Conservation (phyloP, 2,113 vertebrate genomes). For the Edolisoma coerulescens region DNA sequence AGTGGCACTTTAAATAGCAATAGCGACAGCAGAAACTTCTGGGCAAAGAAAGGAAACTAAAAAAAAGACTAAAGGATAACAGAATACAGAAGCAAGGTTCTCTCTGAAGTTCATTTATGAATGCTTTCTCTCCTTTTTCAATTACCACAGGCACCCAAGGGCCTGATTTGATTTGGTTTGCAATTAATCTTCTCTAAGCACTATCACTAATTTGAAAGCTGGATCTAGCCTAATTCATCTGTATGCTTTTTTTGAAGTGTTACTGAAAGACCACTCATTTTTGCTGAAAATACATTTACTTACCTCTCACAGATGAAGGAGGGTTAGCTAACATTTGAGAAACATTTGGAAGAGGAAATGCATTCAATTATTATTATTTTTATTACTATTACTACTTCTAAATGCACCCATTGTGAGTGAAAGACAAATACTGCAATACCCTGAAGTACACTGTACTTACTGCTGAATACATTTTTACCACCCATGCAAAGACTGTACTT, state of each 20-base stretch:
- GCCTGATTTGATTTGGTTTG: background rate
- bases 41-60: background rate
- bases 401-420: background rate
- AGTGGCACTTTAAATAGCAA: background rate
- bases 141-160: background rate
- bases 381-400: background rate
- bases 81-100: background rate
- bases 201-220: background rate
- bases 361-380: background rate
- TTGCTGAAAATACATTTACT: background rate
- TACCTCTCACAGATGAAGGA: slow-evolving; percentile 22
- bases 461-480: background rate
- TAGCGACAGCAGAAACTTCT: background rate
- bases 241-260: background rate
- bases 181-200: background rate
- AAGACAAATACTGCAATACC: background rate
- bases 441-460: background rate
- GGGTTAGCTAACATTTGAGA: slow-evolving; percentile 23
- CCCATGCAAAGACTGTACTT: background rate
- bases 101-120: background rate
- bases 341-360: slow-evolving; percentile 39
- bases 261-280: background rate
- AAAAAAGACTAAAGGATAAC: background rate
- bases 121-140: background rate
- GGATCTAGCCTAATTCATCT: background rate